phyloP scores from a whole-genome alignment of 1,140 invertebrate species.

The Neelides sp. region DNA sequence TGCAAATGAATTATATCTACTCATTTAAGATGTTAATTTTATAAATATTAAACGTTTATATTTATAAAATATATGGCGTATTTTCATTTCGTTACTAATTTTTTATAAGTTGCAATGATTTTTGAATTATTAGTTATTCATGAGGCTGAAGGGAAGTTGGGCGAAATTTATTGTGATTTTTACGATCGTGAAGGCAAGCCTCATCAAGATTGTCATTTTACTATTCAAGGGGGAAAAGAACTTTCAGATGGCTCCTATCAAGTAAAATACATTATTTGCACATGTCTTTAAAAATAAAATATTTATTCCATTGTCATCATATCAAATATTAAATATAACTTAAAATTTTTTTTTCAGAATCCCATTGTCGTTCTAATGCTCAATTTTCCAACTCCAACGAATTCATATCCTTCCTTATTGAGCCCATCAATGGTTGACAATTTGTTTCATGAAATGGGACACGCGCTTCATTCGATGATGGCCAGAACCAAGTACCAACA shows the following conservation, averaged over 20 bases:
- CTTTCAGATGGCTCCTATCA: conserved; percentile 72
- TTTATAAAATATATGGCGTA: conserved; percentile 8
- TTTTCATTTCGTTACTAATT: background rate
- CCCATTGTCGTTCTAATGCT: conserved; percentile 91
- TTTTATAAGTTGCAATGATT: background rate
- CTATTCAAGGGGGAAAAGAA: conserved; percentile 80
- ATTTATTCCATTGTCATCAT: background rate
- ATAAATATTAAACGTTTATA: conserved; percentile 1
- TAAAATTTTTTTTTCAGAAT: conserved; percentile 41
- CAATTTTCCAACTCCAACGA: conserved; percentile 58
- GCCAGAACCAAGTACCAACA: conserved; percentile 91
- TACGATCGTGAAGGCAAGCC: conserved; percentile 79
- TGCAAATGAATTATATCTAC: no score
- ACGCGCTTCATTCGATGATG: conserved; percentile 98
- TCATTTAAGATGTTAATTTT: conserved; percentile 10
- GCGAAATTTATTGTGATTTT: conserved; percentile 96
- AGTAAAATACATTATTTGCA: conserved; percentile 32
- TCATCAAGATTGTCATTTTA: conserved; percentile 97
- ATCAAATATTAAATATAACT: background rate
- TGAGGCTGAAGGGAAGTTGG: conserved; percentile 62
- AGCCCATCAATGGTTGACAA: conserved; percentile 79
- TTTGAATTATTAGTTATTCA: conserved; percentile 45
- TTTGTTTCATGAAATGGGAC: conserved; percentile 97
- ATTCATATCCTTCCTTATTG: conserved; percentile 55
- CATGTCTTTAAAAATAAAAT: background rate